A percentile compares a stretch with the other conserved stretches of the same genome.
Evolutionary conservation across 2,888 invertebrate species (phyloP).

Genomic region (Brachypalpus laphriformis): DNA sequence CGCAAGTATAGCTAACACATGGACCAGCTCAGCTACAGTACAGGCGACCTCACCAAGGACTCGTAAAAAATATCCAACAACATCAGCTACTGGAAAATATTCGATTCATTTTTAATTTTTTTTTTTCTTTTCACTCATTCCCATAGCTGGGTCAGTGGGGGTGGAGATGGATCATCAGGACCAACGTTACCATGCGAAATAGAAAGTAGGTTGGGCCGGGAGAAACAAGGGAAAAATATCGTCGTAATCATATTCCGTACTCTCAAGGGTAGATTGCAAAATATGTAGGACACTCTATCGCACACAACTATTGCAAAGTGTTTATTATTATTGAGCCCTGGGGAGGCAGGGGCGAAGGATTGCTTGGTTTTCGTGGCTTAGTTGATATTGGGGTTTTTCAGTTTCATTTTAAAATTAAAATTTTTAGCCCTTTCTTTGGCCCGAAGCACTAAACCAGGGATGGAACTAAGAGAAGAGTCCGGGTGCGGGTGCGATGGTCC

Average conservation of each 20-base stretch:
- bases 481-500: not conserved
- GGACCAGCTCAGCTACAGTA: constrained; percentile 40
- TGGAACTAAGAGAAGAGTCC: constrained; percentile 3
- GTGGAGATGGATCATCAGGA: constrained; percentile 53
- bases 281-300: constrained; percentile 68
- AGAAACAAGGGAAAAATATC: constrained; percentile 44
- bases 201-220: constrained; percentile 54
- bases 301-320: constrained; percentile 71
- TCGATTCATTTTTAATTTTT: constrained; percentile 69
- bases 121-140: constrained; percentile 47
- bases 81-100: constrained; percentile 57
- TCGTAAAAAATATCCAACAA: constrained; percentile 66
- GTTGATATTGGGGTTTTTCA: constrained; percentile 53
- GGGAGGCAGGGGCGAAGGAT: constrained; percentile 27
- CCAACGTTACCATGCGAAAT: constrained; percentile 1
- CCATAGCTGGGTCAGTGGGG: constrained; percentile 24
- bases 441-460: constrained; percentile 13
- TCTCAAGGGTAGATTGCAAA: constrained; percentile 69
- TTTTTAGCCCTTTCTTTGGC: constrained; percentile 47
- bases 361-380: constrained; percentile 56
- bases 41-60: constrained; percentile 45
- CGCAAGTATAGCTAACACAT: constrained; percentile 62
- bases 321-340: constrained; percentile 69
- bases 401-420: constrained; percentile 72
- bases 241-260: constrained; percentile 67